Conservation (phyloP, 2,113 vertebrate species). For the Barbus barbus region DNA sequence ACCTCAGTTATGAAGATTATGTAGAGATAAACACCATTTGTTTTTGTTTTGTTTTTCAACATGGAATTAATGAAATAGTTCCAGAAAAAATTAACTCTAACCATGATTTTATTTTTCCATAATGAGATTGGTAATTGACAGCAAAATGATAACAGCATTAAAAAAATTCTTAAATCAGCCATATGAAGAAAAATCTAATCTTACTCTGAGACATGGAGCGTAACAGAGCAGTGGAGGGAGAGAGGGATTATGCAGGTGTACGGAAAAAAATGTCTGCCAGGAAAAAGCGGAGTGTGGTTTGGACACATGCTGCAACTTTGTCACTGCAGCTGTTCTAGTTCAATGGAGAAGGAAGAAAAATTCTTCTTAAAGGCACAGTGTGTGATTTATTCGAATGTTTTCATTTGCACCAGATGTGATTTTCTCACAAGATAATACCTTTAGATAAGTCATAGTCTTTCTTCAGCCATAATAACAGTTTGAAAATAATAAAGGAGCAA, state of each 20-base stretch:
- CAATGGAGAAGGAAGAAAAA: conserved; percentile 10
- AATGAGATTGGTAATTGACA: not conserved
- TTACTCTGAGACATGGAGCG: not conserved
- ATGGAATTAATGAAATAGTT: not conserved
- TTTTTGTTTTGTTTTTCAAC: not conserved
- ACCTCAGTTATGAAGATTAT: not conserved
- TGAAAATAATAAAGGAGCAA: not conserved
- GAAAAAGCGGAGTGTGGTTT: conserved; percentile 50
- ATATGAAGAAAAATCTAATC: not conserved
- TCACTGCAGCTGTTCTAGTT: conserved; percentile 24
- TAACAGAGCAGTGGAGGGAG: conserved; percentile 5
- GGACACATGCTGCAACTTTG: conserved; percentile 20
- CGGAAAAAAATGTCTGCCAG: conserved; percentile 47
- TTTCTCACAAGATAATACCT: conserved; percentile 9
- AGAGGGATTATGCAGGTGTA: conserved; percentile 47
- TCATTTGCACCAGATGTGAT: not conserved
- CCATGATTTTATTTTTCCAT: not conserved
- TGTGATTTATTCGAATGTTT: conserved; percentile 28
- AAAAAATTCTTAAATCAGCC: not conserved
- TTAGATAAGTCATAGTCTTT: not conserved
- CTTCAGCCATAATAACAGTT: not conserved
- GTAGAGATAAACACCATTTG: not conserved
- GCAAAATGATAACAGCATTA: not conserved
- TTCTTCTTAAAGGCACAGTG: conserved; percentile 2
- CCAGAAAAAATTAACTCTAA: not conserved